Conservation (phyloP, 1,140 invertebrate genomes). For the Chrysoperla carnea region DNA sequence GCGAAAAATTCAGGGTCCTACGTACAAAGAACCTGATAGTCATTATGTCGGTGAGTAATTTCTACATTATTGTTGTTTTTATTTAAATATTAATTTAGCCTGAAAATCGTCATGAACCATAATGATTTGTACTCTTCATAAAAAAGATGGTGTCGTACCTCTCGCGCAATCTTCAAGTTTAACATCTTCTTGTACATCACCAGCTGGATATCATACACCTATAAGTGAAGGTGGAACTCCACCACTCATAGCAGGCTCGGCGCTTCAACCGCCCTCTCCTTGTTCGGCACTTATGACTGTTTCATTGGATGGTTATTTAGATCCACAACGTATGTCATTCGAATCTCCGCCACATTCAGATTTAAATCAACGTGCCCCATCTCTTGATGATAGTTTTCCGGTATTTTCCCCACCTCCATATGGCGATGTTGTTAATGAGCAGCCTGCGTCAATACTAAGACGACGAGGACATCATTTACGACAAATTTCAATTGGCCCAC, state of each 20-base stretch:
- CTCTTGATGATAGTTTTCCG: constrained; percentile 61
- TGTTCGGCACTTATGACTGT: constrained; percentile 69
- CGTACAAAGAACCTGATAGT: constrained; percentile 38
- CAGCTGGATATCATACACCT: constrained; percentile 43
- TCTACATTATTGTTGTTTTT: neutral
- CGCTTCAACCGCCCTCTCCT: constrained; percentile 41
- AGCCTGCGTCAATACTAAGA: constrained; percentile 12
- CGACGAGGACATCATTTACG: constrained; percentile 24
- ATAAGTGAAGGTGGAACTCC: constrained; percentile 25
- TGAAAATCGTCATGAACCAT: neutral
- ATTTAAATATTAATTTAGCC: neutral
- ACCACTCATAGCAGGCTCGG: constrained; percentile 30
- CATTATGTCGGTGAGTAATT: constrained; percentile 50
- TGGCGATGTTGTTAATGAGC: constrained; percentile 24
- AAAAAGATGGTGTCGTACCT: constrained; percentile 13
- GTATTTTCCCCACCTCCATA: constrained; percentile 68
- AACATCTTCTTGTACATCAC: constrained; percentile 27
- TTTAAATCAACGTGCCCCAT: constrained; percentile 40
- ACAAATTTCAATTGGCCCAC: constrained; percentile 29
- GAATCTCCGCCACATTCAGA: constrained; percentile 57
- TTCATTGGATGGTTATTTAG: constrained; percentile 70
- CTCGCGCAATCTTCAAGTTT: constrained; percentile 35
- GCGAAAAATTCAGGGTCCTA: constrained; percentile 56
- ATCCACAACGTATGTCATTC: constrained; percentile 58
- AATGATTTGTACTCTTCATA: neutral